These are phyloP conservation scores for Ctenochaetus hawaiiensis DNA, from an alignment of 2,797 vertebrate species.

Conservation along the genomic window DNA sequence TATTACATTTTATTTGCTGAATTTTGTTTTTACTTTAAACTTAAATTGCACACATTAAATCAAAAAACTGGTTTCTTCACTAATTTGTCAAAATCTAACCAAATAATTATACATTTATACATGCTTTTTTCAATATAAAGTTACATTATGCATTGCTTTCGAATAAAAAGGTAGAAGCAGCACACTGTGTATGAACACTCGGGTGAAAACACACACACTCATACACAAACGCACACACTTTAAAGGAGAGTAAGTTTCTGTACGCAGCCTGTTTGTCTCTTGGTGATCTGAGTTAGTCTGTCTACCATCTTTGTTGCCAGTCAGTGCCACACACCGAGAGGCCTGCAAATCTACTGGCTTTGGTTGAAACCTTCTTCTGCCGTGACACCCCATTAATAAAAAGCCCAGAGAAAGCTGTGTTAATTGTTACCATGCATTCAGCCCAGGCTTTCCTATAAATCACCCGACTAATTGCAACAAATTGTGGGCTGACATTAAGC, in stretches of 20 bases:
- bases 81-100: background rate
- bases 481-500: constrained; percentile 89
- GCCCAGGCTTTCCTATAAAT: constrained; percentile 85
- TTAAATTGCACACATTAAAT: constrained; percentile 1
- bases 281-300: constrained; percentile 23
- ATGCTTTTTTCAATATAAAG: background rate
- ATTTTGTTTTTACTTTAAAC: constrained; percentile 9
- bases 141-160: background rate
- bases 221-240: constrained; percentile 5
- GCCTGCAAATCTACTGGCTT: constrained; percentile 69
- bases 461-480: constrained; percentile 88
- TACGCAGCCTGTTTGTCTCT: constrained; percentile 9
- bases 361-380: constrained; percentile 76
- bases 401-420: constrained; percentile 81
- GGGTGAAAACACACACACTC: background rate
- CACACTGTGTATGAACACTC: background rate
- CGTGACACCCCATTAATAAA: constrained; percentile 86
- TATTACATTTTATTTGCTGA: constrained; percentile 17
- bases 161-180: background rate
- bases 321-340: constrained; percentile 63
- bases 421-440: constrained; percentile 87
- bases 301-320: constrained; percentile 39
- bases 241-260: background rate
- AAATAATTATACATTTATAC: too few relatives aligned
- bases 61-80: background rate